Base-by-base conservation (phyloP, 2,113 vertebrate genomes). In the Cromileptes altivelis region DNA sequence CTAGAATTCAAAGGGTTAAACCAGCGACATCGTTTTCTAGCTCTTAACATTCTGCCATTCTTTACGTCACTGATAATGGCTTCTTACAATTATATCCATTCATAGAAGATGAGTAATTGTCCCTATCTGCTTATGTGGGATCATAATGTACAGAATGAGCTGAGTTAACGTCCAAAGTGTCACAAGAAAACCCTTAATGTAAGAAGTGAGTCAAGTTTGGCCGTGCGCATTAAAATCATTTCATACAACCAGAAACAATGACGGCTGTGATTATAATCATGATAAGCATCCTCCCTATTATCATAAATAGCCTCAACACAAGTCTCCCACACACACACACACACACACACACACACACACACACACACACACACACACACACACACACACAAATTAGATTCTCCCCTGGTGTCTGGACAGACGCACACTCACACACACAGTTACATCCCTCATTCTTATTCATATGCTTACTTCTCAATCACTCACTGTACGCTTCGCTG, bases 391-490 rank as follows among this genome's bases (percentile, higher is more conserved):
- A 76, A 19, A 91, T 65, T 49, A 70, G 52, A 68, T 58, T 64
- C 71, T 82, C 68, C 75, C 74, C 21, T 78, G 58, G 52, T 81
- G 65, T 82, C 63, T 61, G 69, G 23, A 75, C 56, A 60, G 1
- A 56, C 58, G 8, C 57, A 67, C 61, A 19, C 45, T 30, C 70
- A 70, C 21, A 37, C 14, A 67, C 57, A 60, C 42, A 45, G 21
- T 61, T 12, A 9, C 80, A 61, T n/a, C 42, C 70, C 90, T 89
- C 85, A 92, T 94, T 93, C 77, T 75, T 76, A 92, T 94, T 92
- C 91, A 86, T 85, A 80, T 88, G 80, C 82, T 79, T 78, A 78
- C 90, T 90, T 88, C 91, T 92, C 89, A 93, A 93, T 93, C 93
- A 93, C 85, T 90, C 89, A 75, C 81, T 86, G 62, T 73, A 85